Evolutionary conservation across 2,797 vertebrate genomes (phyloP).

Genomic region (Hipposideros larvatus): DNA sequence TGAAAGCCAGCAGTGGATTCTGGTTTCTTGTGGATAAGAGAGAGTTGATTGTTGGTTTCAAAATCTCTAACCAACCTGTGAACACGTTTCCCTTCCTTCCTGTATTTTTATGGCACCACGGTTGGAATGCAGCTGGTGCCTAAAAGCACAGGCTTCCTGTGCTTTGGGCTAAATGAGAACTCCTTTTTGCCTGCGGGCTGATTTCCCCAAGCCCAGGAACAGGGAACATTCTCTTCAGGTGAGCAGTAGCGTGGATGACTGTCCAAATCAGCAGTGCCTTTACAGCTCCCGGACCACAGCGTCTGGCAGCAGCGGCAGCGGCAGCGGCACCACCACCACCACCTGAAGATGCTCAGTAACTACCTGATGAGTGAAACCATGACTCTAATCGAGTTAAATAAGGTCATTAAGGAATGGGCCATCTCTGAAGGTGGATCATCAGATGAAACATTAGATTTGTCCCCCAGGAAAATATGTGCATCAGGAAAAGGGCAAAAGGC

Average conservation of each 20-base stretch:
- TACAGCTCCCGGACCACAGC: not conserved
- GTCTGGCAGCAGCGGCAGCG: not conserved
- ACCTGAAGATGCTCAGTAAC: not conserved
- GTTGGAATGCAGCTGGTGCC: not conserved
- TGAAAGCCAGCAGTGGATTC: not conserved
- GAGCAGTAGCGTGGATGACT: not conserved
- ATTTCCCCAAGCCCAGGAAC: not conserved
- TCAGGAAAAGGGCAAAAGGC: not conserved
- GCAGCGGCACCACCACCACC: not conserved
- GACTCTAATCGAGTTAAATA: not conserved
- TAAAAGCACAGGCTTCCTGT: not conserved
- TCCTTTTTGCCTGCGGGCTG: not conserved
- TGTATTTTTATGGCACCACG: not conserved
- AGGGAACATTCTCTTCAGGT: not conserved
- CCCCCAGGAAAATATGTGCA: not conserved
- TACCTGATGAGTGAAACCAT: not conserved
- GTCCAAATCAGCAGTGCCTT: rapidly evolving
- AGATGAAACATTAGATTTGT: not conserved
- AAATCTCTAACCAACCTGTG: slow-evolving; percentile 71
- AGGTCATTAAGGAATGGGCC: not conserved
- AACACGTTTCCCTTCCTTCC: slow-evolving; percentile 70
- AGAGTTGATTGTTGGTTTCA: slow-evolving; percentile 53
- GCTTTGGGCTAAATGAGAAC: not conserved
- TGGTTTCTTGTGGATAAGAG: slow-evolving; percentile 53
- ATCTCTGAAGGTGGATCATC: not conserved